Conservation (phyloP, 2,797 vertebrate species). For the Schizopygopsis pylzovi region DNA sequence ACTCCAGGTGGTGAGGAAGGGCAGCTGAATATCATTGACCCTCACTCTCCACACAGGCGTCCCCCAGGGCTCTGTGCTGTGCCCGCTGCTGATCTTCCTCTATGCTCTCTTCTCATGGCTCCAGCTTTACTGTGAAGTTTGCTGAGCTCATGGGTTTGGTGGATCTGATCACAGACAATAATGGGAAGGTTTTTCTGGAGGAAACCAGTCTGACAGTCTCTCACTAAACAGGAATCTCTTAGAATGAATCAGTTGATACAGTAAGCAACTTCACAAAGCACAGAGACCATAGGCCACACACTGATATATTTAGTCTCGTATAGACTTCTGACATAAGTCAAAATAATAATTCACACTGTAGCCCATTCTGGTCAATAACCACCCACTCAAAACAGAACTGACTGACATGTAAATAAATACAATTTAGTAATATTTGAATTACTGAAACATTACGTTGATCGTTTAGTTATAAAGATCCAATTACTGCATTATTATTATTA, state of each 20-base stretch:
- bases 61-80: slow-evolving; percentile 14
- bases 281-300: background rate
- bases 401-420: background rate
- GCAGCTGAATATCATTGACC: slow-evolving; percentile 12
- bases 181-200: background rate
- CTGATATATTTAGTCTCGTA: background rate
- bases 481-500: background rate
- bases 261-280: background rate
- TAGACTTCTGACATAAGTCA: background rate
- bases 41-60: background rate
- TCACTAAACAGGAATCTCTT: background rate
- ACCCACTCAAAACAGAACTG: background rate
- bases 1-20: slow-evolving; percentile 7
- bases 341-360: background rate
- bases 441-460: background rate
- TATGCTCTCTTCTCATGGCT: background rate
- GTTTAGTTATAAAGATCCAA: background rate
- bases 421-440: too few species aligned
- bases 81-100: background rate
- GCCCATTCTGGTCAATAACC: background rate
- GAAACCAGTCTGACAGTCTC: background rate
- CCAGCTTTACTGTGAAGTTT: background rate
- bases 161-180: background rate
- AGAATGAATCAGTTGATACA: background rate
- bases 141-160: background rate